Evolutionary conservation across 2,797 vertebrate genomes (phyloP).

Genomic region (Girardinus metallicus): DNA sequence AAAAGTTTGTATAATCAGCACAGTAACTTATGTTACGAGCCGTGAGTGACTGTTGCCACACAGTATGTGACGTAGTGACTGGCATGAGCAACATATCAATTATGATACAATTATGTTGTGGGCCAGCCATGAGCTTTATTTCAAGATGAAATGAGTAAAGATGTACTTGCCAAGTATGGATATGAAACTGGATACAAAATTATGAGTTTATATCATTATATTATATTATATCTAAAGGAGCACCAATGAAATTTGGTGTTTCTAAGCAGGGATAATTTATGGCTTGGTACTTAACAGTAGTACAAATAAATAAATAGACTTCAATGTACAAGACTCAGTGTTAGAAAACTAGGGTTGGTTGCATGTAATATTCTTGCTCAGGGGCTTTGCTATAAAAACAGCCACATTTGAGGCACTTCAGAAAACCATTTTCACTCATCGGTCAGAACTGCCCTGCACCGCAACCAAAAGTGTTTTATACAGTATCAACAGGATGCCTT

Average conservation of each 20-base stretch:
- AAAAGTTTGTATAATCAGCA: neutral
- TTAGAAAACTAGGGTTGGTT: neutral
- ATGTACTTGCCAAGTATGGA: neutral
- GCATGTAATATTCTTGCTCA: neutral
- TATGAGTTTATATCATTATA: neutral
- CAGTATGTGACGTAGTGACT: neutral
- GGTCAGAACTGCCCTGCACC: neutral
- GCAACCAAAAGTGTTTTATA: neutral
- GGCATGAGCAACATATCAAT: neutral
- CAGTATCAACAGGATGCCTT: neutral
- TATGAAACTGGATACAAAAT: neutral
- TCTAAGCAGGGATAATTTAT: neutral
- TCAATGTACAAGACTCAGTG: neutral
- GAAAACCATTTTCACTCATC: neutral
- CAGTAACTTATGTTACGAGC: neutral
- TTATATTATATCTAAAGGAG: neutral
- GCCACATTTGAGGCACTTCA: neutral
- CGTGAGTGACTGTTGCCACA: neutral
- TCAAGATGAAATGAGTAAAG: neutral
- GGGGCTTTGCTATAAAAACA: neutral
- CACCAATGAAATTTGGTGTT: neutral
- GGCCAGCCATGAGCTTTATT: neutral
- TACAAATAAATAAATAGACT: neutral
- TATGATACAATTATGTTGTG: neutral
- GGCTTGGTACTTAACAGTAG: neutral